Evolutionary conservation across 2,888 invertebrate genomes (phyloP).

Genomic region (Desoria tigrina): DNA sequence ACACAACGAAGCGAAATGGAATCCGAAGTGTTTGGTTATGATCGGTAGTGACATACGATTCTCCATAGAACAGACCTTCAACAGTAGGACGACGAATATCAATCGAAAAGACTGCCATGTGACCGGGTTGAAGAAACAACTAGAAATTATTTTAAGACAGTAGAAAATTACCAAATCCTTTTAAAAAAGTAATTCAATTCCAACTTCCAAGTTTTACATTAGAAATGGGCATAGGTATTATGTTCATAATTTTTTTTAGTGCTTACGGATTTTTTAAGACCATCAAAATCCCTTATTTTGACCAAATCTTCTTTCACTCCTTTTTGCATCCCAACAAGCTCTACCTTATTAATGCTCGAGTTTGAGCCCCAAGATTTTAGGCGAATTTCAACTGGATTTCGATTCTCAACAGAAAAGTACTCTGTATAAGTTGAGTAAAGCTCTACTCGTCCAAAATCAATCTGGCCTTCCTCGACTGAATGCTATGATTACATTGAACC

Average conservation of each 20-base stretch:
- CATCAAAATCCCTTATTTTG: conserved; percentile 51
- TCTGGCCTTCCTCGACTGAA: conserved; percentile 53
- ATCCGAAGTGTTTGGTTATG: conserved; percentile 67
- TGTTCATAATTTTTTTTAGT: neutral
- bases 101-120: conserved; percentile 71
- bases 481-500: conserved; percentile 31
- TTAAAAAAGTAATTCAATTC: conserved; percentile 27
- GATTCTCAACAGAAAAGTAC: conserved; percentile 71
- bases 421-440: conserved; percentile 69
- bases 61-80: conserved; percentile 69
- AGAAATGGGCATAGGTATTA: neutral
- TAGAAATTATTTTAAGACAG: conserved; percentile 55
- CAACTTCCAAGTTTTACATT: neutral
- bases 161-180: conserved; percentile 19
- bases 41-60: conserved; percentile 72
- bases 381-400: conserved; percentile 72
- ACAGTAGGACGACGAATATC: conserved; percentile 69
- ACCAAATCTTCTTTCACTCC: conserved; percentile 56
- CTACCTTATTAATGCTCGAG: conserved; percentile 63
- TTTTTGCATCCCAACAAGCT: conserved; percentile 66
- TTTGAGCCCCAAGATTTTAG: conserved; percentile 65
- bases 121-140: conserved; percentile 63
- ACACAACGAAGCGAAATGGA: conserved; percentile 73
- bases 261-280: conserved; percentile 52
- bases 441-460: conserved; percentile 69